These are phyloP conservation scores for Silurus meridionalis DNA, from an alignment of 2,113 vertebrate species.

Conservation along the genomic window DNA sequence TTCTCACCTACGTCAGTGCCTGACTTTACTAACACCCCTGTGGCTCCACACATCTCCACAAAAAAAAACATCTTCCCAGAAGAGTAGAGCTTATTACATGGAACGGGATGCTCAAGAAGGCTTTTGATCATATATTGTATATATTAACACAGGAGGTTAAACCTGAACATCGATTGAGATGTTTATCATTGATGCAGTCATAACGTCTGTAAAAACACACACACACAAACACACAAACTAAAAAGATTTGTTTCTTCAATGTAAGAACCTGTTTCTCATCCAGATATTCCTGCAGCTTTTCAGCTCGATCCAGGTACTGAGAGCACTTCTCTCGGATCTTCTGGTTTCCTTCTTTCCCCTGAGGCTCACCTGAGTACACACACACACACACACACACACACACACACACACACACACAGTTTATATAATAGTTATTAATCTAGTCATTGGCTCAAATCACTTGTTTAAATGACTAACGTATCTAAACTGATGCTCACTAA, in stretches of 20 bases:
- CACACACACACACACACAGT: background rate
- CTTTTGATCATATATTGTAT: too few species aligned
- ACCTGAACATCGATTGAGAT: too few species aligned
- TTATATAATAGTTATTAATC: background rate
- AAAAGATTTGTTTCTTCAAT: background rate
- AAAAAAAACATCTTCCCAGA: too few species aligned
- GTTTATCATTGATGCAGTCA: too few species aligned
- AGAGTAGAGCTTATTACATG: too few species aligned
- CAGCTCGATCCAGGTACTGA: conserved; percentile 77
- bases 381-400: conserved; percentile 14
- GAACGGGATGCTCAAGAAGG: too few species aligned
- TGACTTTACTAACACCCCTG: too few species aligned
- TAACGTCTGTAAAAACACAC: background rate
- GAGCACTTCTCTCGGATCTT: conserved; percentile 77
- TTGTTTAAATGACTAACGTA: background rate
- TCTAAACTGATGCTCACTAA: background rate
- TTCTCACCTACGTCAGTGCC: too few species aligned
- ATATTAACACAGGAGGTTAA: too few species aligned
- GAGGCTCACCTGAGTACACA: conserved; percentile 72
- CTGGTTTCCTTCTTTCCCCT: conserved; percentile 80
- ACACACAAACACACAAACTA: background rate
- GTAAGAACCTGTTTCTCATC: conserved; percentile 71
- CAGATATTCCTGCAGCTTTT: conserved; percentile 71
- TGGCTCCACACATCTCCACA: too few species aligned
- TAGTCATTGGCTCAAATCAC: background rate